A percentile compares a stretch with the other conserved stretches of the same genome.
phyloP scores from a whole-genome alignment of 2,888 invertebrate species.

The Uloborus plumipes region DNA sequence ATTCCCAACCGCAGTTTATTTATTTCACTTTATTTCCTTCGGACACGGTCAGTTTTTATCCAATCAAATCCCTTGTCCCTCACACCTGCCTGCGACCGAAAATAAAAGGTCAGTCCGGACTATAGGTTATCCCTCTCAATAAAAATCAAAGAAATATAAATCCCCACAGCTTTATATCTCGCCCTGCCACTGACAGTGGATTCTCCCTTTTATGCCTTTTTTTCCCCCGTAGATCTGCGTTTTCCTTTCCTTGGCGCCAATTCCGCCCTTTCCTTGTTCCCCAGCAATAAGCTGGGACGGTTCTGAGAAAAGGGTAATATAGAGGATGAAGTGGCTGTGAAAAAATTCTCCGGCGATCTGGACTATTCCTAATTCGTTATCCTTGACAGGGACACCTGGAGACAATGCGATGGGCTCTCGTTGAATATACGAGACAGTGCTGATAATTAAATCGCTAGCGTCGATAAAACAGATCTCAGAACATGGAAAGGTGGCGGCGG shows the following conservation, averaged over 20 bases:
- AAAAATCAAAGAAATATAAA: slow-evolving; percentile 21
- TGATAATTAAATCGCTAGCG: slow-evolving; percentile 61
- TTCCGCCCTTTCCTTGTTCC: slow-evolving; percentile 61
- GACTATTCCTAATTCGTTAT: slow-evolving; percentile 53
- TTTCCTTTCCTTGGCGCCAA: slow-evolving; percentile 28
- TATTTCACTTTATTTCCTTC: slow-evolving; percentile 47
- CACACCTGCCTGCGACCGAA: slow-evolving; percentile 61
- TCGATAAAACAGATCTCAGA: slow-evolving; percentile 43
- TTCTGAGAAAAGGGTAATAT: slow-evolving; percentile 27
- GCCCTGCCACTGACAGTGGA: slow-evolving; percentile 53
- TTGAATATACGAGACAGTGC: slow-evolving; percentile 61
- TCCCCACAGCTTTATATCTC: slow-evolving; percentile 40
- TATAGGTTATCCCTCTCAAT: slow-evolving; percentile 29
- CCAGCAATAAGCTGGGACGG: slow-evolving; percentile 54
- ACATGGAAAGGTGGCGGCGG: slow-evolving; percentile 31
- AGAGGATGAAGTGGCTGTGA: slow-evolving; percentile 12
- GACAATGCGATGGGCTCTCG: slow-evolving; percentile 49
- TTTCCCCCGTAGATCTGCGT: slow-evolving; percentile 5
- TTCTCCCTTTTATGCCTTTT: slow-evolving; percentile 41
- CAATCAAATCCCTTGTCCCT: slow-evolving; percentile 62
- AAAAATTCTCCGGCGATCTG: slow-evolving; percentile 21
- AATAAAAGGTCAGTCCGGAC: slow-evolving; percentile 62
- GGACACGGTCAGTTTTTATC: slow-evolving; percentile 63
- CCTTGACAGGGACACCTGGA: slow-evolving; percentile 62
- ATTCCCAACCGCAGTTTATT: slow-evolving; percentile 8